Evolutionary conservation across 2,797 vertebrate genomes (phyloP).

Genomic region (Lagocephalus sceleratus): DNA sequence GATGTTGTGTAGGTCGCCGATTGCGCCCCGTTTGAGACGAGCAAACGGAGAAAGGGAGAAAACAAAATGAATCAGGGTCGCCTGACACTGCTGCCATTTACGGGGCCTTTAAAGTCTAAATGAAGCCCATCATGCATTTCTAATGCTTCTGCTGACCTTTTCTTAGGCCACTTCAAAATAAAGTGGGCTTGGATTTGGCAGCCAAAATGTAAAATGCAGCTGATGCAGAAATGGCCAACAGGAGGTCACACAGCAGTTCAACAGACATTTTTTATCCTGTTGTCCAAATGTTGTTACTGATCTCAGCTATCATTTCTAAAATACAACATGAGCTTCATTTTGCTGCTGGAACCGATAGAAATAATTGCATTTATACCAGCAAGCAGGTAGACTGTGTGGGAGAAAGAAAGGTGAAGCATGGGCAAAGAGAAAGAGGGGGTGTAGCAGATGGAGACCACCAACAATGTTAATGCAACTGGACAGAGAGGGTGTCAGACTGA

Average conservation of each 20-base stretch:
- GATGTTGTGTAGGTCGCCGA: conserved; percentile 31
- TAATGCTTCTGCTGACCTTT: conserved; percentile 29
- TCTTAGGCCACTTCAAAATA: background rate
- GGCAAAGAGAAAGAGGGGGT: conserved; percentile 8
- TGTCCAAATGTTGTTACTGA: too few species aligned
- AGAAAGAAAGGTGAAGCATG: too few species aligned
- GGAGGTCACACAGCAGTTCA: too few species aligned
- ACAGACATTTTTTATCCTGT: too few species aligned
- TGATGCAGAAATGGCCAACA: background rate
- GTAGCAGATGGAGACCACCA: conserved; percentile 19
- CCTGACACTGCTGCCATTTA: conserved; percentile 32
- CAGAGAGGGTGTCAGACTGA: conserved; percentile 26
- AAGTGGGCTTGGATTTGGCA: background rate
- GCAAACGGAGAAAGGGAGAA: conserved; percentile 22
- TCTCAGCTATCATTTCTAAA: too few species aligned
- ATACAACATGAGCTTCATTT: too few species aligned
- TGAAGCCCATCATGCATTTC: conserved; percentile 30
- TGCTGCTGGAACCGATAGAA: too few species aligned
- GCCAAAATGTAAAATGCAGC: background rate
- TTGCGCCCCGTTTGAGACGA: conserved; percentile 31
- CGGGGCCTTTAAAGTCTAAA: conserved; percentile 11
- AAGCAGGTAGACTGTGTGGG: background rate
- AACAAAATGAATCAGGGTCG: conserved; percentile 16
- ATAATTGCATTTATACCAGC: too few species aligned
- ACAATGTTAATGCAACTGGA: conserved; percentile 26